Conservation (phyloP, 2,797 vertebrate species). For the Channa striata region DNA sequence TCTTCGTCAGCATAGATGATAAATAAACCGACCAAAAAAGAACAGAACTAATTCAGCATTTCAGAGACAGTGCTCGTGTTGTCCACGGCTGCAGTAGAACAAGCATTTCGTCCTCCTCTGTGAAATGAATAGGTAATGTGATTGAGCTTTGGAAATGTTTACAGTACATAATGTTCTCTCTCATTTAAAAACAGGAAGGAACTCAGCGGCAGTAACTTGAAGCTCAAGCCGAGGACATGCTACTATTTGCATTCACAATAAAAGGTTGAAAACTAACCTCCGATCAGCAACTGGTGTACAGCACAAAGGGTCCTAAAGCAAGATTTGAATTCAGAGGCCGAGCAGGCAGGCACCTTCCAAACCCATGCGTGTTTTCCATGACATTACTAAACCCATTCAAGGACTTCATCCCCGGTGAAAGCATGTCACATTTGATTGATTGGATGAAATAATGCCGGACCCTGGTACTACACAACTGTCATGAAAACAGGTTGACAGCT, state of each 20-base stretch:
- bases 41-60: constrained; percentile 44
- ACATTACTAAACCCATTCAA: constrained; percentile 77
- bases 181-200: neutral
- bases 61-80: constrained; percentile 44
- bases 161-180: neutral
- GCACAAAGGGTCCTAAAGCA: constrained; percentile 43
- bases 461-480: constrained; percentile 71
- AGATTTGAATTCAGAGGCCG: constrained; percentile 37
- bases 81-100: constrained; percentile 46
- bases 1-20: constrained; percentile 27
- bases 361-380: constrained; percentile 65
- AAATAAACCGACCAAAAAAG: constrained; percentile 26
- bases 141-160: constrained; percentile 1
- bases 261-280: neutral
- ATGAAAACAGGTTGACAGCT: constrained; percentile 83
- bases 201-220: neutral
- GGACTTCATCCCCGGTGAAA: constrained; percentile 79
- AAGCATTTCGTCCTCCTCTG: constrained; percentile 47
- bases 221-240: constrained; percentile 1
- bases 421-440: constrained; percentile 85
- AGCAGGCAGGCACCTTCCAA: constrained; percentile 50
- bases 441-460: constrained; percentile 78
- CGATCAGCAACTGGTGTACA: neutral
- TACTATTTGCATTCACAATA: neutral
- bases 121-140: constrained; percentile 23